Evolutionary conservation across 2,888 invertebrate genomes (phyloP).

Genomic region (Hydropsyche betteni): DNA sequence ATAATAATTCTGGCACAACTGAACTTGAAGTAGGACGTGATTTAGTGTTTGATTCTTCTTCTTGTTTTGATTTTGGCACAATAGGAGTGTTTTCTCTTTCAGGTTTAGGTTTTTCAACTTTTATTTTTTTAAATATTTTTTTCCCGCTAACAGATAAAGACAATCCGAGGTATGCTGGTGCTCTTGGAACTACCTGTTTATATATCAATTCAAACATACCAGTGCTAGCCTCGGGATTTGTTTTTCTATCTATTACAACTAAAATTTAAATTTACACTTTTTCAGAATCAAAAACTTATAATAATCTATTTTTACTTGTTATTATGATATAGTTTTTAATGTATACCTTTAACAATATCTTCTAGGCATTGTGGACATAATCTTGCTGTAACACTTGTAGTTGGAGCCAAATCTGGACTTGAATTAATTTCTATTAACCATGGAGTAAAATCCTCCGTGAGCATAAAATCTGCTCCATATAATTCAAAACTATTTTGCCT

Average conservation of each 20-base stretch:
- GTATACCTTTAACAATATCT: constrained; percentile 87
- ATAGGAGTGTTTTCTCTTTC: constrained; percentile 57
- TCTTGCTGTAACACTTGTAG: constrained; percentile 87
- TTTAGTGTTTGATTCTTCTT: constrained; percentile 52
- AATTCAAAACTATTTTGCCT: constrained; percentile 87
- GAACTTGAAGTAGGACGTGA: constrained; percentile 62
- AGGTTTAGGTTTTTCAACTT: constrained; percentile 60
- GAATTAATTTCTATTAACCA: constrained; percentile 97
- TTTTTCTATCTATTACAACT: constrained; percentile 82
- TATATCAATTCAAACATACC: constrained; percentile 84
- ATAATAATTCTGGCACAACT: constrained; percentile 73
- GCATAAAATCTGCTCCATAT: constrained; percentile 95
- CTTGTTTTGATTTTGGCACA: constrained; percentile 55
- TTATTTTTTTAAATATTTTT: constrained; percentile 64
- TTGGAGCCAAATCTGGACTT: constrained; percentile 90
- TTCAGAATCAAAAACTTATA: background rate
- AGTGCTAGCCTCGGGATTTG: constrained; percentile 78
- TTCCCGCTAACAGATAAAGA: constrained; percentile 75
- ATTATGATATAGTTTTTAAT: background rate
- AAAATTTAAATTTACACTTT: constrained; percentile 54
- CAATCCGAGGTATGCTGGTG: constrained; percentile 82
- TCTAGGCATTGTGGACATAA: constrained; percentile 89
- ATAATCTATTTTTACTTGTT: constrained; percentile 14
- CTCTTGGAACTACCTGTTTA: constrained; percentile 78
- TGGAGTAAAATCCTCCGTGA: constrained; percentile 85